Percentiles rank a stretch among this genome's conserved stretches.
Conservation (phyloP, 2,888 invertebrate genomes). For the Temnothorax rugatulus region DNA sequence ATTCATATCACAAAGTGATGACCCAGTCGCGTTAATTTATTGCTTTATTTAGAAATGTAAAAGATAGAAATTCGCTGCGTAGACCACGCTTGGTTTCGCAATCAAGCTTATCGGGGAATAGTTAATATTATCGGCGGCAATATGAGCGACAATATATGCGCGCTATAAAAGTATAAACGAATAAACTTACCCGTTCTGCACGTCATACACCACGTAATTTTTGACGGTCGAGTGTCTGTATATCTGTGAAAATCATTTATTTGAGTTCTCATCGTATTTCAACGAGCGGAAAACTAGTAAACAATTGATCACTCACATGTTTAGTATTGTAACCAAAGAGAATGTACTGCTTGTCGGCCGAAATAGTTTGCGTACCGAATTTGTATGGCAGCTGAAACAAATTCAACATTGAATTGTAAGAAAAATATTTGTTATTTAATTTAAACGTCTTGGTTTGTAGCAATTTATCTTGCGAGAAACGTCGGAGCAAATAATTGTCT, state of each 20-base stretch:
- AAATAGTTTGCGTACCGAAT: constrained; percentile 29
- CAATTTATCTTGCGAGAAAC: neutral
- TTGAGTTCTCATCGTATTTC: neutral
- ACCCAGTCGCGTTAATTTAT: neutral
- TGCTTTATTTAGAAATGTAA: neutral
- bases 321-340: constrained; percentile 54
- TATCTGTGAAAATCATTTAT: constrained; percentile 86
- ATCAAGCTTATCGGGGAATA: constrained; percentile 64
- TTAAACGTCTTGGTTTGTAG: neutral
- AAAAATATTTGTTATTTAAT: neutral
- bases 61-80: neutral
- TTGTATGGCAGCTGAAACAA: constrained; percentile 19
- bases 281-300: constrained; percentile 1
- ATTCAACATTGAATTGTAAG: neutral
- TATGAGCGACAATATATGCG: neutral
- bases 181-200: constrained; percentile 66
- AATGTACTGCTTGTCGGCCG: constrained; percentile 50
- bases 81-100: neutral
- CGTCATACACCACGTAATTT: constrained; percentile 88
- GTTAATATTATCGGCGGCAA: constrained; percentile 60
- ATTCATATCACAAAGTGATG: neutral
- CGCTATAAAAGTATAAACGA: constrained; percentile 15
- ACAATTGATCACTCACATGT: constrained; percentile 56
- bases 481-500: neutral
- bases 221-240: constrained; percentile 90